Evolutionary conservation across 2,113 vertebrate species (phyloP).

Genomic region (Catagonus wagneri): DNA sequence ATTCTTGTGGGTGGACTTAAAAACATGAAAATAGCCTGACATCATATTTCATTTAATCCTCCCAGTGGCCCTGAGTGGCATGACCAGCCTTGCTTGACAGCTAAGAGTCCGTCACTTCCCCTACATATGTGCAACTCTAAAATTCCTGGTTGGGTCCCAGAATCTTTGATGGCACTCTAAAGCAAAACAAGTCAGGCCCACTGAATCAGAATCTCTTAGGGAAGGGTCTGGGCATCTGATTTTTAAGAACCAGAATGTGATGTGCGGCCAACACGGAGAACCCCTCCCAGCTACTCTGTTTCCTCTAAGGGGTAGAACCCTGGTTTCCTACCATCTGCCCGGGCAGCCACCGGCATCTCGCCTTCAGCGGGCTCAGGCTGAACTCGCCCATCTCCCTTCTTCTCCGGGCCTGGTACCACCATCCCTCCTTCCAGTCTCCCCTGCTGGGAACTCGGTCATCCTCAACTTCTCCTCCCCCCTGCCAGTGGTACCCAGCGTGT

Average conservation of each 20-base stretch:
- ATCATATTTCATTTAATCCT: not conserved
- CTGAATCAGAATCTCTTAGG: not conserved
- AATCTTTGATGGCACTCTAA: not conserved
- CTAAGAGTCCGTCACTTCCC: not conserved
- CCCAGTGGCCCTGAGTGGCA: fast-evolving
- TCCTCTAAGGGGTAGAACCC: not conserved
- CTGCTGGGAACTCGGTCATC: not conserved
- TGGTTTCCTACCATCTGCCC: not conserved
- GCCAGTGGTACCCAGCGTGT: too few species aligned
- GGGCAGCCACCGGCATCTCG: not conserved
- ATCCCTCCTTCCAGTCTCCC: not conserved
- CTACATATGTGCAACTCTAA: not conserved
- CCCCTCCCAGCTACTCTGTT: not conserved
- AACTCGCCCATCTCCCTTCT: not conserved
- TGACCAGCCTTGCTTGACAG: not conserved
- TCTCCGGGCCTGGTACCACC: not conserved
- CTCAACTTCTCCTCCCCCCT: too few species aligned
- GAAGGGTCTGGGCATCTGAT: too few species aligned
- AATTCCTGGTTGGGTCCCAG: not conserved
- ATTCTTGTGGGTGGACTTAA: not conserved
- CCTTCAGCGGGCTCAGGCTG: not conserved
- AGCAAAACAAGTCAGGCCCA: not conserved
- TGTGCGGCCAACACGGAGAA: not conserved
- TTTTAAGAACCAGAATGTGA: not conserved
- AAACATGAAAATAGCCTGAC: not conserved